Conservation (phyloP, 2,888 invertebrate species). For the Cancer borealis region DNA sequence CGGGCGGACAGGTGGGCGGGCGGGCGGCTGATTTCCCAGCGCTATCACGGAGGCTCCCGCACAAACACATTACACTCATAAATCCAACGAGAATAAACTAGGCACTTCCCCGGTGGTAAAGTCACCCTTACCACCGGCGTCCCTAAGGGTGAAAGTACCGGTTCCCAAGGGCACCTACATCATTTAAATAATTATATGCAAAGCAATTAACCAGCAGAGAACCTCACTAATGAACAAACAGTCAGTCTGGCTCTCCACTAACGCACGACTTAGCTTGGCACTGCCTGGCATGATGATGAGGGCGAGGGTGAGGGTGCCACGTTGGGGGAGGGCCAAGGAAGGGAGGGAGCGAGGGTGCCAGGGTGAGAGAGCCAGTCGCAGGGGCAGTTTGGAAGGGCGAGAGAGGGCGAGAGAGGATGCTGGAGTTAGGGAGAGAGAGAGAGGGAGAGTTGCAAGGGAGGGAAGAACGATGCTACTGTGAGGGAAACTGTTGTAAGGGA, state of each 20-base stretch:
- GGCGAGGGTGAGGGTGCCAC: constrained; percentile 37
- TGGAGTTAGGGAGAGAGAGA: not conserved
- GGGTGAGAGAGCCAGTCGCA: not conserved
- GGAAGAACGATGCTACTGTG: not conserved
- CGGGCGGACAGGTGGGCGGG: no score
- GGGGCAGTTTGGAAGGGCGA: not conserved
- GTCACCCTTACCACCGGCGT: not conserved
- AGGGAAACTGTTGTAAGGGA: not conserved
- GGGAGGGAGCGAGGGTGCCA: not conserved
- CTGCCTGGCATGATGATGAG: constrained; percentile 63
- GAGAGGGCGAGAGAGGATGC: not conserved
- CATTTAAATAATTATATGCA: constrained; percentile 73
- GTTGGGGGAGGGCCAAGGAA: constrained; percentile 31
- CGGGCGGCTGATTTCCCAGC: not conserved
- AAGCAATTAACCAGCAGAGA: constrained; percentile 61
- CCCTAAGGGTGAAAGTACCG: not conserved
- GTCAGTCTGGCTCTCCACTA: constrained; percentile 60
- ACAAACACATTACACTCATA: constrained; percentile 55
- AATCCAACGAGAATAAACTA: constrained; percentile 2
- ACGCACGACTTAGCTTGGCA: constrained; percentile 63
- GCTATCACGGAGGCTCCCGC: constrained; percentile 25
- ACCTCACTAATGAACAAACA: constrained; percentile 71
- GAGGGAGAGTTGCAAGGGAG: not conserved
- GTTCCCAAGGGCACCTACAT: not conserved
- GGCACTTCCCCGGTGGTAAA: not conserved